A percentile compares a stretch with the other conserved stretches of the same genome.
These are phyloP conservation scores for Galeruca laticollis DNA, from an alignment of 2,888 invertebrate genomes.

Conservation along the genomic window DNA sequence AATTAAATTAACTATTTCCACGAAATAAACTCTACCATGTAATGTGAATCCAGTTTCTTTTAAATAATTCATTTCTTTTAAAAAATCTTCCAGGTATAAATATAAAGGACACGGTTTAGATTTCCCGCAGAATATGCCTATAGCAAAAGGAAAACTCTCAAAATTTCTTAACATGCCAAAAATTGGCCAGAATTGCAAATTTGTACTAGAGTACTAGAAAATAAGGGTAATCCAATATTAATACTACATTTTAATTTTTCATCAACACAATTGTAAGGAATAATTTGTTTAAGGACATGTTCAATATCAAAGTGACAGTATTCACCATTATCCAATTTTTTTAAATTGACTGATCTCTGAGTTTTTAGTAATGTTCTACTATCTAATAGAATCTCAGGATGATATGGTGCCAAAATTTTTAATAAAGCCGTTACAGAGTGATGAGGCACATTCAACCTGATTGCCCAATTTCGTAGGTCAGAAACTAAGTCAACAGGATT, in stretches of 20 bases:
- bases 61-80: slow-evolving; percentile 4
- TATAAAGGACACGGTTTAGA: too few relatives aligned
- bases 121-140: too few relatives aligned
- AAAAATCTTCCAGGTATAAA: too few relatives aligned
- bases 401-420: too few relatives aligned
- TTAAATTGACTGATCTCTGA: too few relatives aligned
- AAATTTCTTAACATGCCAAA: background rate
- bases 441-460: too few relatives aligned
- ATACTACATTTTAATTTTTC: slow-evolving; percentile 1
- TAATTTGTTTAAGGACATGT: too few relatives aligned
- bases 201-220: slow-evolving; percentile 4
- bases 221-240: background rate
- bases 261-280: background rate
- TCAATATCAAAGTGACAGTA: too few relatives aligned
- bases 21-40: slow-evolving; percentile 1
- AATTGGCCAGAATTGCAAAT: slow-evolving; percentile 4
- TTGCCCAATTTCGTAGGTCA: slow-evolving; percentile 4
- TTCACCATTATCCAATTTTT: too few relatives aligned
- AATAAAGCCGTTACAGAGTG: too few relatives aligned
- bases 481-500: background rate
- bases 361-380: too few relatives aligned
- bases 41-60: slow-evolving; percentile 4
- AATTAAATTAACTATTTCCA: slow-evolving; percentile 25
- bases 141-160: slow-evolving; percentile 4
- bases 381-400: too few relatives aligned